Evolutionary conservation across 2,888 invertebrate genomes (phyloP).

Genomic region (Lycia hirtaria): DNA sequence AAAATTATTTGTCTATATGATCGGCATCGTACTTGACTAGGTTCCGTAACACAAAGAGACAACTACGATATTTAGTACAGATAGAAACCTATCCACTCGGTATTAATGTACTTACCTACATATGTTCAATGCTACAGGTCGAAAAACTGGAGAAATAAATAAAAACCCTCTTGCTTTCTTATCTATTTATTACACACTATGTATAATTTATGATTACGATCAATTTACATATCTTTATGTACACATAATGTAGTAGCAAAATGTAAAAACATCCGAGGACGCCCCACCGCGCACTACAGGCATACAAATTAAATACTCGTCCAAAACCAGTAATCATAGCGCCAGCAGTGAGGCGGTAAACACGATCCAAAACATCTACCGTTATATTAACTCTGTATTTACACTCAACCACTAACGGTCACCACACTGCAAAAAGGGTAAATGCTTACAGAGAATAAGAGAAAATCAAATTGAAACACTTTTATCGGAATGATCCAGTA

Average conservation of each 20-base stretch:
- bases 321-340: constrained; percentile 14
- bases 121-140: not conserved
- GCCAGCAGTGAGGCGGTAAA: constrained; percentile 48
- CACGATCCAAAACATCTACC: constrained; percentile 62
- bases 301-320: constrained; percentile 17
- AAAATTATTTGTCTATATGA: no score
- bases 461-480: no score
- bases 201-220: constrained; percentile 79
- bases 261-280: constrained; percentile 65
- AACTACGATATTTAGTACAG: not conserved
- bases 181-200: constrained; percentile 82
- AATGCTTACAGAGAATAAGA: no score
- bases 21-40: no score
- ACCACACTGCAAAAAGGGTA: constrained; percentile 1
- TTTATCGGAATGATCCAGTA: no score
- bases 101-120: not conserved
- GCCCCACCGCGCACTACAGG: constrained; percentile 28
- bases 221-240: constrained; percentile 82
- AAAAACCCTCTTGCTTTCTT: constrained; percentile 64
- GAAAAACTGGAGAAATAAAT: constrained; percentile 22
- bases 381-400: constrained; percentile 73
- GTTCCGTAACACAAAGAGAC: no score
- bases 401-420: constrained; percentile 51
- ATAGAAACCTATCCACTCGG: not conserved
- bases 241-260: constrained; percentile 77